Base-by-base conservation (phyloP, 2,888 invertebrate genomes). In the Dynastes grantii region DNA sequence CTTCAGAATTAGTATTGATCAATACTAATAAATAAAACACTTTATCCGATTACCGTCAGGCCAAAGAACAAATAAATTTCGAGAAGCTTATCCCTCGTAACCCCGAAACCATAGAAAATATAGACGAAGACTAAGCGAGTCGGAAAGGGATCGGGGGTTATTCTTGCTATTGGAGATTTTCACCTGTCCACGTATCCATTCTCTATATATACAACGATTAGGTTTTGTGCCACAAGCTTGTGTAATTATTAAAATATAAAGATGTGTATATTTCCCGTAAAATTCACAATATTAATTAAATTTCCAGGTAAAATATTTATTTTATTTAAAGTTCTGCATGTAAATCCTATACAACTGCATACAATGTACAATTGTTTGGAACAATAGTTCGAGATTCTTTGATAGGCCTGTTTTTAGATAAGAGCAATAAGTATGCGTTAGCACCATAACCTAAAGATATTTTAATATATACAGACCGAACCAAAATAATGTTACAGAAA, bases 11-110 rank as follows among this genome's bases (percentile, higher is more conserved):
- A 67, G 45, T 45, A 16, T 67, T 45, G 70, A 87, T 86, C 86
- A 84, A 86, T 86, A 83, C 86, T 85, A 87, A 87, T 87, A 87
- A 87, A 87, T 86, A 86, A 86, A 87, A 87, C 85, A 85, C 85
- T 84, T 85, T 85, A 87, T 86, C 86, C 86, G 85, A 87, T 88
- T 87, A 88, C 84, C 84, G 81, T 82, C 22, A 81, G 85, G 86
- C 83, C 85, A 85, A 85, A 85, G 85, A 84, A 84, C 86, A 86
- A 85, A 86, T 86, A 86, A 87, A 87, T 86, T 86, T 84, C 81
- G 83, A 83, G 81, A 77, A 55, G 76, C 83, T 85, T 85, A 85
- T 85, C 85, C 67, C 85, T 81, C 82, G 80, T 81, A 80, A 82
- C 82, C 84, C 82, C 82, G 85, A 84, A 86, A 83, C 84, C 85